These are phyloP conservation scores for Drosophila burlai DNA, from an alignment of 1,140 invertebrate genomes.

Conservation along the genomic window DNA sequence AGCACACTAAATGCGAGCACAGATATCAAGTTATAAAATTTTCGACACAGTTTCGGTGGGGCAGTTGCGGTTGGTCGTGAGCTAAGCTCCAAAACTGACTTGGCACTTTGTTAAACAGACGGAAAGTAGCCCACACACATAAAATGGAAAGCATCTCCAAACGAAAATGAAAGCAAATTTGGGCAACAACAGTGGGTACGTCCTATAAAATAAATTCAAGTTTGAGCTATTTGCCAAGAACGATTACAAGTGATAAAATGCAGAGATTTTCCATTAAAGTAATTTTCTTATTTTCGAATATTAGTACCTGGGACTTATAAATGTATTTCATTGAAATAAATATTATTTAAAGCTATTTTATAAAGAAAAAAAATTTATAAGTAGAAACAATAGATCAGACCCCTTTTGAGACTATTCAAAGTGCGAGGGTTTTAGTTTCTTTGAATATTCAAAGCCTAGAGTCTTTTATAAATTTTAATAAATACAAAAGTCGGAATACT, in stretches of 20 bases:
- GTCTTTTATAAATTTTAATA: neutral
- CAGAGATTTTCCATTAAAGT: no score
- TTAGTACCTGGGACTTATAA: no score
- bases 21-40: slow-evolving; percentile 45
- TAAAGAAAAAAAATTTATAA: no score
- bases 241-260: no score
- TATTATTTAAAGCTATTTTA: neutral
- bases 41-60: slow-evolving; percentile 28
- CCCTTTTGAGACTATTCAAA: neutral
- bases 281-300: no score
- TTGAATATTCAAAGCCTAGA: no score
- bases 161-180: slow-evolving; percentile 54
- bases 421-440: neutral
- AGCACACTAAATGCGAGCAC: slow-evolving; percentile 15
- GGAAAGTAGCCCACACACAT: slow-evolving; percentile 25
- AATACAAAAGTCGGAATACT: neutral
- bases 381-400: no score
- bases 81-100: slow-evolving; percentile 51
- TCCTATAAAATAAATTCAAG: neutral
- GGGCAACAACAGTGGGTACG: slow-evolving; percentile 3
- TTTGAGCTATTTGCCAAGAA: neutral
- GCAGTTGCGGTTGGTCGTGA: slow-evolving; percentile 30
- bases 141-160: slow-evolving; percentile 28
- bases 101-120: slow-evolving; percentile 41
- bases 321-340: no score